phyloP scores from a whole-genome alignment of 2,888 invertebrate genomes.

The Archips crataeganus region DNA sequence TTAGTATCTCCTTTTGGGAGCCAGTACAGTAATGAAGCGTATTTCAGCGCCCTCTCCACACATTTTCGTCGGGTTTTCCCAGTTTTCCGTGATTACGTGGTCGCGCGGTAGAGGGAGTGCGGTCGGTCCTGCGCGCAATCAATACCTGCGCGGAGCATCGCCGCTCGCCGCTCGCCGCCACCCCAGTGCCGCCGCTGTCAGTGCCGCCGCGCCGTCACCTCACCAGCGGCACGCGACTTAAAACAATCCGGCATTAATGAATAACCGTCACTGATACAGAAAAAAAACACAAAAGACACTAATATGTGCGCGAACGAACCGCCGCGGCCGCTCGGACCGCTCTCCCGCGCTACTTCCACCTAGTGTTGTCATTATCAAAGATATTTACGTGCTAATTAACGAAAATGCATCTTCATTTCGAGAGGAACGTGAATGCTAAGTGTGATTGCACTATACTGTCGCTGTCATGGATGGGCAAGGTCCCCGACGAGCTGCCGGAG shows the following conservation, averaged over 20 bases:
- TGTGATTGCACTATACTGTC: constrained; percentile 98
- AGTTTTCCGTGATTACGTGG: constrained; percentile 54
- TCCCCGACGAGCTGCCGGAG: constrained; percentile 97
- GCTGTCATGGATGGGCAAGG: constrained; percentile 99
- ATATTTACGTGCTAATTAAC: constrained; percentile 56
- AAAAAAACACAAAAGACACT: constrained; percentile 45
- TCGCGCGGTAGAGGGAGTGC: constrained; percentile 67
- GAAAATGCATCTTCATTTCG: constrained; percentile 98
- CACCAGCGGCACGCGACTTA: constrained; percentile 56
- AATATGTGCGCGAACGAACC: constrained; percentile 54
- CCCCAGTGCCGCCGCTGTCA: constrained; percentile 67
- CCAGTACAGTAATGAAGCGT: background rate
- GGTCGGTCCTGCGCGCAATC: constrained; percentile 70
- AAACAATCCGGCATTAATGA: constrained; percentile 40
- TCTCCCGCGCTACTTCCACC: constrained; percentile 9
- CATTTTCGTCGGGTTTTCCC: constrained; percentile 66
- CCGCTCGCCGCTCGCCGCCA: constrained; percentile 49
- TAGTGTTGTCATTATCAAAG: constrained; percentile 25
- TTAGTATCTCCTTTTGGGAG: background rate
- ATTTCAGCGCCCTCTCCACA: constrained; percentile 68
- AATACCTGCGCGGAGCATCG: constrained; percentile 71
- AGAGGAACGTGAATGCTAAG: constrained; percentile 96
- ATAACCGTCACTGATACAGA: constrained; percentile 28
- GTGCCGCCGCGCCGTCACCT: constrained; percentile 67
- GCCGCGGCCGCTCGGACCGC: background rate